Conservation (phyloP, 2,797 vertebrate species). For the Lithobates pipiens region DNA sequence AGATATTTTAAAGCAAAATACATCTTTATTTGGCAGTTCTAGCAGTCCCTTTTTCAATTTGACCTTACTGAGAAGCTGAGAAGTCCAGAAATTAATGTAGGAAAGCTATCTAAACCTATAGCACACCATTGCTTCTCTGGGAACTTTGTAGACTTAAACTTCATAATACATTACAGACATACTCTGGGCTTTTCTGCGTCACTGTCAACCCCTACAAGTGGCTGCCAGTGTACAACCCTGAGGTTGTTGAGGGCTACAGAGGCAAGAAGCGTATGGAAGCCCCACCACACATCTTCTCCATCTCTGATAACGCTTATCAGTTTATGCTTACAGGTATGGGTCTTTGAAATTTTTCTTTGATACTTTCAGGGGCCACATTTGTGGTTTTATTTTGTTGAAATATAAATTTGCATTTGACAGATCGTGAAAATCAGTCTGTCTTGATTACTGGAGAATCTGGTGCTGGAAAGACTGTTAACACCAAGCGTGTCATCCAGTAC, state of each 20-base stretch:
- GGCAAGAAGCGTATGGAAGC: constrained; percentile 51
- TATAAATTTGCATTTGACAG: constrained; percentile 68
- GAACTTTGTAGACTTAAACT: neutral
- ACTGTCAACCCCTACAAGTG: constrained; percentile 53
- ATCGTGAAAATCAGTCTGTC: constrained; percentile 92
- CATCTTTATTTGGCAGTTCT: no score
- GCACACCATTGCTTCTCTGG: neutral
- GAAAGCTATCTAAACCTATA: no score
- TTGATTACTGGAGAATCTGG: constrained; percentile 91
- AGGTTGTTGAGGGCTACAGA: constrained; percentile 48
- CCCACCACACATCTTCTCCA: constrained; percentile 52
- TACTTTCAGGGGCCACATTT: neutral
- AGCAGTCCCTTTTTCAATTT: no score
- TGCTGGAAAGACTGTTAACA: constrained; percentile 93
- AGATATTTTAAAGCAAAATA: no score
- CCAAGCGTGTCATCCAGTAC: constrained; percentile 91
- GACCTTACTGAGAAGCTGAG: no score
- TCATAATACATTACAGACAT: constrained; percentile 67
- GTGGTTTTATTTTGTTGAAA: neutral
- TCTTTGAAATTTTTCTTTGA: neutral
- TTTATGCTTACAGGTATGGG: constrained; percentile 57
- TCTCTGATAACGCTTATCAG: constrained; percentile 57
- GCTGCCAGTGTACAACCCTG: constrained; percentile 50
- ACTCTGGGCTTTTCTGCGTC: constrained; percentile 72
- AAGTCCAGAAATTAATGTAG: no score